Evolutionary conservation across 2,113 vertebrate genomes (phyloP).

Genomic region (Oreochromis tanganicae): DNA sequence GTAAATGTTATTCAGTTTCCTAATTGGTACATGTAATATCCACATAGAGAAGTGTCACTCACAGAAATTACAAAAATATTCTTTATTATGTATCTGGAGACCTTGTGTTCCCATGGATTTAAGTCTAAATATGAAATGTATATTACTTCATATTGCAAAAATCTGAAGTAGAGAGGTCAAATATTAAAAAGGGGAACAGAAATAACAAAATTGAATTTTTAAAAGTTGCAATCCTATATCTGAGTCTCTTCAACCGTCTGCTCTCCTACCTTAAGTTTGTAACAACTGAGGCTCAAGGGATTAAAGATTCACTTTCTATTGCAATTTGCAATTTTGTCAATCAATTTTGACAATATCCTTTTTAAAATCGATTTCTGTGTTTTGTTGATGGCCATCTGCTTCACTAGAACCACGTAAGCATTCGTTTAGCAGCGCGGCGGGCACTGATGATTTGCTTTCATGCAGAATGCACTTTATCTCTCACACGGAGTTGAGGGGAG

Average conservation of each 20-base stretch:
- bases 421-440: background rate
- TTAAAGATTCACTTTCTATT: background rate
- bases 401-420: background rate
- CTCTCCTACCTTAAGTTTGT: slow-evolving; percentile 21
- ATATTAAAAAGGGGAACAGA: background rate
- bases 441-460: slow-evolving; percentile 1
- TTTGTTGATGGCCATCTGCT: slow-evolving; percentile 35
- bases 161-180: background rate
- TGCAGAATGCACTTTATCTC: slow-evolving; percentile 10
- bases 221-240: background rate
- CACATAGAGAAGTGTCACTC: background rate
- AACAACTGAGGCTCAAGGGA: slow-evolving; percentile 18
- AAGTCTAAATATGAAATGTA: background rate
- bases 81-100: background rate
- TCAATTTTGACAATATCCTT: background rate
- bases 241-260: slow-evolving; percentile 26
- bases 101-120: background rate
- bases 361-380: background rate
- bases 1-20: background rate
- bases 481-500: background rate
- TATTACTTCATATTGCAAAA: background rate
- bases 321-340: slow-evolving; percentile 16
- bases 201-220: background rate
- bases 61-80: background rate
- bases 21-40: background rate